Percentiles rank a stretch among this genome's conserved stretches.
Evolutionary conservation across 2,888 invertebrate species (phyloP).

Genomic region (Coecobrya sp.): DNA sequence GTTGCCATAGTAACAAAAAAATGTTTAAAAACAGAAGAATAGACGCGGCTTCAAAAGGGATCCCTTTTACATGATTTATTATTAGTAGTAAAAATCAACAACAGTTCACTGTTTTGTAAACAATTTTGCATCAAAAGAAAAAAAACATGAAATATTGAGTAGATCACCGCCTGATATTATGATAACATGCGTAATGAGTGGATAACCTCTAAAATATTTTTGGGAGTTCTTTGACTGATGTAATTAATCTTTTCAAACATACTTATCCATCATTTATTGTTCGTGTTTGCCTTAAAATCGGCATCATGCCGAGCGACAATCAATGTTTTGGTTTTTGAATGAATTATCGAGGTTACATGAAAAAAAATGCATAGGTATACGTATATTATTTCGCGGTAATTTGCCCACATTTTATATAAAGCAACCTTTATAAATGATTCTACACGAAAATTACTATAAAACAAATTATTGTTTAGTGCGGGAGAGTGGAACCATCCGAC

Average conservation of each 20-base stretch:
- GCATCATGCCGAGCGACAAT: not conserved
- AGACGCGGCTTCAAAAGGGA: not conserved
- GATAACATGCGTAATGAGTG: too few relatives aligned
- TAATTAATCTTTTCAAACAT: not conserved
- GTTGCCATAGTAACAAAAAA: not conserved
- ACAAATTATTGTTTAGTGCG: too few relatives aligned
- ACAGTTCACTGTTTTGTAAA: not conserved
- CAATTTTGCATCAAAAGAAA: not conserved
- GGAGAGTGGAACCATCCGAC: not conserved
- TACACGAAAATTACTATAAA: too few relatives aligned
- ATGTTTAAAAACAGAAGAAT: not conserved
- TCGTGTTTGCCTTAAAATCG: not conserved
- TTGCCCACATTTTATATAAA: not conserved
- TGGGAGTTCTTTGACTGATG: not conserved
- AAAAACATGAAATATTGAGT: not conserved
- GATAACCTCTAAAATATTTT: too few relatives aligned
- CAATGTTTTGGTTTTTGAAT: not conserved
- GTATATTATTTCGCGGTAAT: not conserved
- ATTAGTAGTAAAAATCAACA: not conserved
- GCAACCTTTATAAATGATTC: not conserved
- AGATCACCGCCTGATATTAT: too few relatives aligned
- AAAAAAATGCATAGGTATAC: too few relatives aligned
- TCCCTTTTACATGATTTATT: not conserved
- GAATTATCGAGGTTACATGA: not conserved
- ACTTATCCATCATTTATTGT: not conserved